These are phyloP conservation scores for Rotaria sp. DNA, from an alignment of 2,888 invertebrate species.

Conservation along the genomic window DNA sequence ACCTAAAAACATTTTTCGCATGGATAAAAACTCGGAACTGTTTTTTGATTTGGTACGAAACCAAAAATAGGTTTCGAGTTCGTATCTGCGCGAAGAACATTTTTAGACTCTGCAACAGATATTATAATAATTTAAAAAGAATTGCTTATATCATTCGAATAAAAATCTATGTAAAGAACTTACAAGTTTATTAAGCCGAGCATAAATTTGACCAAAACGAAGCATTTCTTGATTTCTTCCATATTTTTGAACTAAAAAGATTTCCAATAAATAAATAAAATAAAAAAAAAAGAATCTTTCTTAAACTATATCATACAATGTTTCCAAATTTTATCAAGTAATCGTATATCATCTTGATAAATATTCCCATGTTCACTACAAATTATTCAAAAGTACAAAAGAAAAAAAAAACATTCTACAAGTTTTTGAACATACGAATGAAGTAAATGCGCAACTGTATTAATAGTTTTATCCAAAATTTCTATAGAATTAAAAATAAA, in stretches of 20 bases:
- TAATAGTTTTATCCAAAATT: background rate
- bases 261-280: too few species aligned
- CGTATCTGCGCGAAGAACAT: too few species aligned
- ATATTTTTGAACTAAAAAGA: slow-evolving; percentile 21
- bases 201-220: slow-evolving; percentile 20
- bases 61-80: too few species aligned
- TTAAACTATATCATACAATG: background rate
- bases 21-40: too few species aligned
- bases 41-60: too few species aligned
- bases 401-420: background rate
- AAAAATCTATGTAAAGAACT: background rate
- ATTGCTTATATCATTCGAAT: too few species aligned
- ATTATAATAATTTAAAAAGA: too few species aligned
- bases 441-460: slow-evolving; percentile 5
- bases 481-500: background rate
- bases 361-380: background rate
- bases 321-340: slow-evolving; percentile 28
- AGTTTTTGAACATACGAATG: background rate
- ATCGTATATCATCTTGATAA: slow-evolving; percentile 19
- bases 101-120: too few species aligned
- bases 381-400: background rate
- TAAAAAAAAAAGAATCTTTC: background rate
- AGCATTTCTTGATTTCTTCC: slow-evolving; percentile 27
- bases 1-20: too few species aligned
- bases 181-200: background rate